phyloP scores from a whole-genome alignment of 64 coral and sea anemone genomes.

The Hydrozoanthus tunicans region DNA sequence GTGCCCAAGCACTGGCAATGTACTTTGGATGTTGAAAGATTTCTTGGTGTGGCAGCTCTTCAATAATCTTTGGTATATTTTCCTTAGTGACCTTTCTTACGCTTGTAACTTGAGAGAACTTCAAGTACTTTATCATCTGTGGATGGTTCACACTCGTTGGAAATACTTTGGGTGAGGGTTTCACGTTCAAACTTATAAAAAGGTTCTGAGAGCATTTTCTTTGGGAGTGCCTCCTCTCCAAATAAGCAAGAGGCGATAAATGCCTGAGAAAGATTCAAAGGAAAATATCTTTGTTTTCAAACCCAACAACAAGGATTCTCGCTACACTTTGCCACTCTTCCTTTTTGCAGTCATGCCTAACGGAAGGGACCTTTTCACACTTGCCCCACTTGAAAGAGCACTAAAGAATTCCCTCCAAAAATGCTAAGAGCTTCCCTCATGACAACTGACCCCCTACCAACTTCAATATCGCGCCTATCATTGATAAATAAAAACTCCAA shows the following conservation, averaged over 20 bases:
- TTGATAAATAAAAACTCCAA: not conserved
- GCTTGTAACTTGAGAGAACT: slow-evolving; percentile 31
- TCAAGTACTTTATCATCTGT: slow-evolving; percentile 49
- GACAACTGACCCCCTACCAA: not conserved
- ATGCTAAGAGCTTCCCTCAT: slow-evolving; percentile 19
- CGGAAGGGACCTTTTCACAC: not conserved
- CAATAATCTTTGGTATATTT: slow-evolving; percentile 42
- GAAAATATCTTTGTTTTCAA: slow-evolving; percentile 53
- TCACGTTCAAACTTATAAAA: slow-evolving; percentile 37
- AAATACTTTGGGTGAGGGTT: slow-evolving; percentile 12
- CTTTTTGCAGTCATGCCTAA: not conserved
- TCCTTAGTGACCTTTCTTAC: slow-evolving; percentile 39
- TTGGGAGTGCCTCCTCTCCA: slow-evolving; percentile 14
- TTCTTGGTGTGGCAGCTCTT: slow-evolving; percentile 45
- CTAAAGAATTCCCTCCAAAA: slow-evolving; percentile 14
- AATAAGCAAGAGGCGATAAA: slow-evolving; percentile 44
- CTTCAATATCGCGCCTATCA: not conserved
- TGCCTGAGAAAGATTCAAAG: slow-evolving; percentile 22
- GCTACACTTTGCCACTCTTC: slow-evolving; percentile 5
- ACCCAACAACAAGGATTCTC: not conserved
- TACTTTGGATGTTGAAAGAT: slow-evolving; percentile 55
- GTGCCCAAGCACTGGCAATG: slow-evolving; percentile 58
- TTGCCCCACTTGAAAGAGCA: slow-evolving; percentile 15
- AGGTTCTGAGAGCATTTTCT: not conserved
- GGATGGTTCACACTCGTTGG: not conserved